Evolutionary conservation across 2,113 vertebrate genomes (phyloP).

Genomic region (Petromus typicus): DNA sequence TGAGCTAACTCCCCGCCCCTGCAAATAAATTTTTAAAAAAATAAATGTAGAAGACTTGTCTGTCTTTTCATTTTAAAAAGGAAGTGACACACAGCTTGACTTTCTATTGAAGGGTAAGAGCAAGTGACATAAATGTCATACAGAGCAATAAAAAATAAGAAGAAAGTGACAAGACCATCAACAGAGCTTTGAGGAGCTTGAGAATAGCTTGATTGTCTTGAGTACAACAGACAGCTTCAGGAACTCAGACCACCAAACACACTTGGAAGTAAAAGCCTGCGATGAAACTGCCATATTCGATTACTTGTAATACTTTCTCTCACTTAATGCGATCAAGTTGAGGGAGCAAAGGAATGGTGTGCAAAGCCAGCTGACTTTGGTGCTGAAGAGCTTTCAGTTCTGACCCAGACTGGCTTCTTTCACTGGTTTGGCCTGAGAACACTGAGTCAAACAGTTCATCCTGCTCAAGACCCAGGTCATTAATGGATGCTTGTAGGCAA

Average conservation of each 20-base stretch:
- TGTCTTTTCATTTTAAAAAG: background rate
- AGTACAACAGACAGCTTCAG: background rate
- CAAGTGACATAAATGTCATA: background rate
- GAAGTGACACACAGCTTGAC: background rate
- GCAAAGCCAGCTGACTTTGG: background rate
- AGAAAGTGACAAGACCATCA: background rate
- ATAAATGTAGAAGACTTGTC: background rate
- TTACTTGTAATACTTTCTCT: background rate
- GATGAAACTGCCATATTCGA: background rate
- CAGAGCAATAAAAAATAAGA: background rate
- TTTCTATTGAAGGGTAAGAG: background rate
- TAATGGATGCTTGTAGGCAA: background rate
- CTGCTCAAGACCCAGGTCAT: background rate
- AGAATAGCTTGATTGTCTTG: background rate
- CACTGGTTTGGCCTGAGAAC: background rate
- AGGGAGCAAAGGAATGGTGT: background rate
- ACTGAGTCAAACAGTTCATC: background rate
- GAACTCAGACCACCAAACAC: background rate
- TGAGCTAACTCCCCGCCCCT: too few species aligned
- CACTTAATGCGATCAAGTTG: background rate
- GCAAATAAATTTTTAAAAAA: too few species aligned
- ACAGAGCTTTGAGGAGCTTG: background rate
- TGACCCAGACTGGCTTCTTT: background rate
- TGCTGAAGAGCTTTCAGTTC: background rate
- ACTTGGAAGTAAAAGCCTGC: background rate